Evolutionary conservation across 2,797 vertebrate species (phyloP).

Genomic region (Ctenopoma multispine): DNA sequence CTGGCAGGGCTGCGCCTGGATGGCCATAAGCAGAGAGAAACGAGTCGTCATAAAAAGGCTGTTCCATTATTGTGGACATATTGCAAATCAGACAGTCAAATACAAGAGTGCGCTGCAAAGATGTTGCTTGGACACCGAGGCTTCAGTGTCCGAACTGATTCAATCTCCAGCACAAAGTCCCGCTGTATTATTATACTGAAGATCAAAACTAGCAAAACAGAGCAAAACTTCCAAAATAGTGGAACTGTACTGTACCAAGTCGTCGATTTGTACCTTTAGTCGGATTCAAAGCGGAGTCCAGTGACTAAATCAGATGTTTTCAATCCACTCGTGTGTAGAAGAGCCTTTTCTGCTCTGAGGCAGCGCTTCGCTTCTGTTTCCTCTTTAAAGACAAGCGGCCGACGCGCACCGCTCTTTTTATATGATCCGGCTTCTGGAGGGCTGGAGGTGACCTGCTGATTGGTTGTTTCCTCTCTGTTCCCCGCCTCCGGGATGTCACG

Average conservation of each 20-base stretch:
- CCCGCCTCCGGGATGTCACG: slow-evolving; percentile 60
- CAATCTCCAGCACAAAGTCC: slow-evolving; percentile 78
- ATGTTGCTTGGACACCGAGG: slow-evolving; percentile 63
- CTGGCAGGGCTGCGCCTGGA: slow-evolving; percentile 86
- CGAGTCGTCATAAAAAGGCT: slow-evolving; percentile 96
- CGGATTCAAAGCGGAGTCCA: slow-evolving; percentile 80
- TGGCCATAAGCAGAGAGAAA: slow-evolving; percentile 92
- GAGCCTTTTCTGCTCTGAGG: slow-evolving; percentile 36
- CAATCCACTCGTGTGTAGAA: slow-evolving; percentile 65
- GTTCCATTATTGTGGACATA: slow-evolving; percentile 97
- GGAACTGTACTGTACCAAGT: slow-evolving; percentile 87
- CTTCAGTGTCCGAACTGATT: slow-evolving; percentile 75
- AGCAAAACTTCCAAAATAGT: slow-evolving; percentile 85
- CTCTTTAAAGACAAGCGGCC: slow-evolving; percentile 35
- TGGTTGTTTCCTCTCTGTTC: slow-evolving; percentile 51
- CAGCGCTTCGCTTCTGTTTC: slow-evolving; percentile 35
- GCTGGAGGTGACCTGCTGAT: slow-evolving; percentile 42
- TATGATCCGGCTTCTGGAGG: not conserved
- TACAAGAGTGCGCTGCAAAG: slow-evolving; percentile 71
- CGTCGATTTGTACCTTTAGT: slow-evolving; percentile 82
- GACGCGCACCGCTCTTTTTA: slow-evolving; percentile 46
- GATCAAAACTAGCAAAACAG: slow-evolving; percentile 76
- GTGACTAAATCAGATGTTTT: slow-evolving; percentile 79
- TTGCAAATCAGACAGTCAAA: slow-evolving; percentile 84
- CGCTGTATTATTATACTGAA: slow-evolving; percentile 76